A percentile compares a stretch with the other conserved stretches of the same genome.
These are phyloP conservation scores for Pocillopora damicornis DNA, from an alignment of 64 coral and sea anemone genomes.

Conservation along the genomic window DNA sequence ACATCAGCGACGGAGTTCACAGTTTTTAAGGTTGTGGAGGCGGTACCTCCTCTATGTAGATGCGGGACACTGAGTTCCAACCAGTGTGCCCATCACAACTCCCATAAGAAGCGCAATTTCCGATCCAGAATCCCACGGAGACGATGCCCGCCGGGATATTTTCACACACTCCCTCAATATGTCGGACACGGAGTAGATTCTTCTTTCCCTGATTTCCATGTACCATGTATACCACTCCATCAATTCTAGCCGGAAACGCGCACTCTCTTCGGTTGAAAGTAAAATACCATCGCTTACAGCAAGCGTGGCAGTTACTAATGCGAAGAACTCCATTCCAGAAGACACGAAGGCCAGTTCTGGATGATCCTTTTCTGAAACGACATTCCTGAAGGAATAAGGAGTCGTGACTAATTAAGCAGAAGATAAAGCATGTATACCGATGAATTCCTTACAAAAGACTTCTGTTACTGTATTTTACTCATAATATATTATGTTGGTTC, in stretches of 20 bases:
- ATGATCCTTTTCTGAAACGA: background rate
- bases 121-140: background rate
- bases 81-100: background rate
- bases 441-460: no score
- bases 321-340: background rate
- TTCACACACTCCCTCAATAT: slow-evolving; percentile 4
- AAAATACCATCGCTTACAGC: no score
- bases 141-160: background rate
- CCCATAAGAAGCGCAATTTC: background rate
- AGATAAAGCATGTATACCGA: no score
- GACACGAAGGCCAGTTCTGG: background rate
- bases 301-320: background rate
- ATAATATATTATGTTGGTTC: no score
- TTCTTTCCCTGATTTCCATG: background rate
- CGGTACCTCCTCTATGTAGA: background rate
- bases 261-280: no score
- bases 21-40: background rate
- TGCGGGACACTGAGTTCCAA: background rate
- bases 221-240: no score
- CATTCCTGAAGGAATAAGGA: background rate
- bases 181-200: background rate
- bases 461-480: no score
- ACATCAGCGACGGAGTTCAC: no score
- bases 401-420: background rate
- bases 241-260: no score